Evolutionary conservation across 2,888 invertebrate species (phyloP).

Genomic region (Frankliniella fusca): DNA sequence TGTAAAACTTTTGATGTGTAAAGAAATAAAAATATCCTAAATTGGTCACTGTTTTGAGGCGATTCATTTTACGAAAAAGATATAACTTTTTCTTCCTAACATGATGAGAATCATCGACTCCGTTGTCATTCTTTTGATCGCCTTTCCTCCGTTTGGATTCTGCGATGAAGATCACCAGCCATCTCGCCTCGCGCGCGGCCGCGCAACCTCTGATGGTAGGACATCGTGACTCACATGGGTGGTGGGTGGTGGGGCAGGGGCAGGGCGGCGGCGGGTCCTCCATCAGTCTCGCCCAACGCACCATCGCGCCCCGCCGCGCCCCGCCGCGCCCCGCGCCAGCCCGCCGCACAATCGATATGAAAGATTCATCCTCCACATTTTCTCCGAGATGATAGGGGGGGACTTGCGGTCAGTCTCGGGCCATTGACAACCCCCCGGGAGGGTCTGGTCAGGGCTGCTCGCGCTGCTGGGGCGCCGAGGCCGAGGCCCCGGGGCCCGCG

Average conservation of each 20-base stretch:
- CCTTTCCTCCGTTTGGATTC: too few species aligned
- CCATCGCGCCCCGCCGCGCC: background rate
- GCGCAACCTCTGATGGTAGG: too few species aligned
- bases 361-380: constrained; percentile 9
- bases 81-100: too few species aligned
- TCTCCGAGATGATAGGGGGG: background rate
- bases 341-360: constrained; percentile 4
- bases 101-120: too few species aligned
- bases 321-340: background rate
- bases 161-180: too few species aligned
- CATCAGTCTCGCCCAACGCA: background rate
- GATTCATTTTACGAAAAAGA: too few species aligned
- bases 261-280: background rate
- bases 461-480: background rate
- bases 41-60: too few species aligned
- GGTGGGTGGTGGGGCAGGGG: background rate
- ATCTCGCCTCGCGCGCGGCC: too few species aligned
- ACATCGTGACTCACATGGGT: background rate
- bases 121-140: too few species aligned
- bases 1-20: background rate
- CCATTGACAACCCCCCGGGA: constrained; percentile 1
- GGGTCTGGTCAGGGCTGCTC: background rate
- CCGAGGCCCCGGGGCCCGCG: background rate
- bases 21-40: background rate
- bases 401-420: background rate